Evolutionary conservation across 1,140 invertebrate genomes (phyloP), one percentile per base, ranked within the genome.

Genomic region (Apis dorsata): DNA sequence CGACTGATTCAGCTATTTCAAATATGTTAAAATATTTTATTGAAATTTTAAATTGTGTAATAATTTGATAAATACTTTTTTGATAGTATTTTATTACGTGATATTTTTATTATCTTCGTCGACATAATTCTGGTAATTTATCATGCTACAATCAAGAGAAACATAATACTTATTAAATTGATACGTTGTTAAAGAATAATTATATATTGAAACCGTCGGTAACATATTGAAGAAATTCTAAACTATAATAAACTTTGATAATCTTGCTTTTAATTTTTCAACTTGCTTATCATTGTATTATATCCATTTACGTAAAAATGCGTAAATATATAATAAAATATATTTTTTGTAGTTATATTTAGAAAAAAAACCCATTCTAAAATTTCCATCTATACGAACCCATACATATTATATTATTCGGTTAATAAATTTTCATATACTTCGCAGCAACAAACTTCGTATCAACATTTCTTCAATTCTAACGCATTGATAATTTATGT

Each of bases 401-500:
- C 7, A 19, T 12, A 51, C 8, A n/a, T 13, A 53, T 3, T 8
- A 13, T 24, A n/a, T 62, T 9, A 53, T 44, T 7, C 28, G n/a
- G 49, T 17, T 79, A 69, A 44, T 55, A 44, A 44, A 44, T 65
- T 59, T 55, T 34, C 19, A 3, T 12, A 44, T 0, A 7, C 34
- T 44, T 44, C 4, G 34, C 24, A 49, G 53, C 21, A 53, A 28
- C 21, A 44, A 78, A 51, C 55, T 66, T 81, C 60, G 72, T 17
- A 71, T 76, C 62, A 76, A 66, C 19, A 49, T 21, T 59, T 17
- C 24, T 68, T 51, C 65, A 7, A 44, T 60, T 69, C 24, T 12
- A 63, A 44, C 28, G 17, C 51, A 51, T n/a, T 59, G 53, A 74
- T 85, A 81, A 24, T 63, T 79, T 78, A 81, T 81, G 49, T 74